Base-by-base conservation (phyloP, 53 echinoderm and acorn worm species). In the Holothuria leucospilota region DNA sequence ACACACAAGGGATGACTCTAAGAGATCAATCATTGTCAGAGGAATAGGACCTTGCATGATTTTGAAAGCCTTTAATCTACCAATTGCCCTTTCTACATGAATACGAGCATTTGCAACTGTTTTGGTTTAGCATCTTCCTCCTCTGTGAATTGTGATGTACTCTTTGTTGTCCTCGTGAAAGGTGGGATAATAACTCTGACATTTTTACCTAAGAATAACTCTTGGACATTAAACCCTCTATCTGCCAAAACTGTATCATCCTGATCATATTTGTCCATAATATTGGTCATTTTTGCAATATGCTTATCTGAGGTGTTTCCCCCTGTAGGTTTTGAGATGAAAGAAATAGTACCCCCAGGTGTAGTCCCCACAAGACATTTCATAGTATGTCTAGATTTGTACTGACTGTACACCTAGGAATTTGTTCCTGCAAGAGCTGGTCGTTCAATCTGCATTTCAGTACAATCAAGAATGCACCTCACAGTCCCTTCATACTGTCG, bases 281-380 rank as follows among this genome's bases (percentile, higher is more conserved):
- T 69, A 64, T 84, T 87, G 8, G 85, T 72, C 87, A 86, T 90
- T 81, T 90, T 90, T 6, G 90, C 89, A 41, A 90, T 18, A 23
- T 91, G 88, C 75, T 85, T 88, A 66, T 91, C 94, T 8, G 94
- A 94, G 23, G 90, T 94, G 86, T 94, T 91, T 51, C 86, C 89
- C 49, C 94, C 94, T 75, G 84, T 71, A 59, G 82, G 87, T 82
- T 66, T 62, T 0, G 94, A 94, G 24, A 91, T 85, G 63, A 77
- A 91, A 24, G 91, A 91, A 39, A 88, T 88, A 16, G 88, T 88
- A 52, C 93, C 90, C 13, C 88, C 87, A 70, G 93, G 88, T 51
- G 91, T 91, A 52, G 89, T 91, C 2, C 87, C 94, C 24, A 91
- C 89, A 77, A 91, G 91, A 78, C 91, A 91, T 85, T 94, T 90